A percentile compares a stretch with the other conserved stretches of the same genome.
Evolutionary conservation across 2,888 invertebrate genomes (phyloP).

Genomic region (Poecilus cupreus): DNA sequence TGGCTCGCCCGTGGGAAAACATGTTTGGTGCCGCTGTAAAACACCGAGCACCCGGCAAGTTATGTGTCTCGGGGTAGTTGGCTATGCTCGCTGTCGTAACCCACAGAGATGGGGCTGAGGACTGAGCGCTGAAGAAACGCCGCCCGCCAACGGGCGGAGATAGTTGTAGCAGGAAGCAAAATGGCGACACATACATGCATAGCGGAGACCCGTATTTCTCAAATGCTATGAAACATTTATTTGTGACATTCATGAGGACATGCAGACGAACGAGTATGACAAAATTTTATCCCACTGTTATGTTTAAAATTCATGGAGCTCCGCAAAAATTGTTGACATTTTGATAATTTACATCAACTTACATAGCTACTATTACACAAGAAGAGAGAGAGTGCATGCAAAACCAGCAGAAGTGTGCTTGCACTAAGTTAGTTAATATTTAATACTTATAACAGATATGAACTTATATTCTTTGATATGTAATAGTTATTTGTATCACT

Average conservation of each 20-base stretch:
- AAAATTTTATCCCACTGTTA: background rate
- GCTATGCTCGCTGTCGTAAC: background rate
- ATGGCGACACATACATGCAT: background rate
- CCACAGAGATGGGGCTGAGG: background rate
- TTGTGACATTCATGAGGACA: constrained; percentile 17
- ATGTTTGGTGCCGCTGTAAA: constrained; percentile 58
- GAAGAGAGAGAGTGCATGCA: too few species aligned
- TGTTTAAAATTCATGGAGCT: background rate
- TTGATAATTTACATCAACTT: too few species aligned
- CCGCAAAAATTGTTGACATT: background rate
- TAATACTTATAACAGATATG: too few species aligned
- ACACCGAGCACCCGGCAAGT: constrained; percentile 35
- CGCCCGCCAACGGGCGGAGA: too few species aligned
- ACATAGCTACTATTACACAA: too few species aligned
- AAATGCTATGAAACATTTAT: constrained; percentile 14
- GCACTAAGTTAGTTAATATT: too few species aligned
- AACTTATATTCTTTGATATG: too few species aligned
- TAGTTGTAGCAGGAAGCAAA: background rate
- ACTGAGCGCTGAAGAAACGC: background rate
- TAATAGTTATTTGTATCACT: too few species aligned
- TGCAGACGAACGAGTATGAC: background rate
- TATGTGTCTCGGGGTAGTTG: constrained; percentile 40
- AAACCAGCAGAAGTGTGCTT: too few species aligned
- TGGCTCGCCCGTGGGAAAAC: constrained; percentile 53
- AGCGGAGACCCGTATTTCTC: background rate